Evolutionary conservation across 2,888 invertebrate genomes (phyloP), one percentile per base, ranked within the genome.

Genomic region (Ganaspis brasiliensis): DNA sequence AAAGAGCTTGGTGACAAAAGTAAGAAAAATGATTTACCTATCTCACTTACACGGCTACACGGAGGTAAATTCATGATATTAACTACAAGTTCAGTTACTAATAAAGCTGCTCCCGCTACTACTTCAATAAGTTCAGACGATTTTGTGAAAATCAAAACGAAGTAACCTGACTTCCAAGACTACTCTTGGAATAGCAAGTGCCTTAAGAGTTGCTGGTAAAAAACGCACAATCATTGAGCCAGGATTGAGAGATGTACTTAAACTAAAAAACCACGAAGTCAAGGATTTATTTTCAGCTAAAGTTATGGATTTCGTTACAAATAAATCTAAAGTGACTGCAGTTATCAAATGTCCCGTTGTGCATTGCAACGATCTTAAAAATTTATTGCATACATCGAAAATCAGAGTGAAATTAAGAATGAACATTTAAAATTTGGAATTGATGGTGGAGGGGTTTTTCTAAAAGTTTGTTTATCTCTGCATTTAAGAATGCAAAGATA

Each of bases 101-200:
- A 16, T 4, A 49, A n/a, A 16, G 8, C 16, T 16, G 1, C 3
- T 16, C 5, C 49, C 1, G 16, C 16, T 49, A 49, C 3, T 49
- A 49, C 0, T 16, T 49, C 16, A 8, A 49, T 49, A 49, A 16
- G 6, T 16, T 1, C 49, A 49, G 37, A 55, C 14, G 56, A 56
- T 72, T 35, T 72, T 31, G n/a, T 72, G 4, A 72, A 55, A 72
- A 72, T 55, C 5, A 21, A 72, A 55, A 72, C 72, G 2, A 35
- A 16, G 10, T 35, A 72, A 72, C 16, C n/a, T 72, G 4, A 72
- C 55, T 72, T 49, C 49, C 16, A n/a, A 59, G 59, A 26, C n/a
- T 59, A 59, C 14, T 59, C 24, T 59, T 35, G 26, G 24, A 2
- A 59, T 59, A 24, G 59, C 26, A 59, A 59, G 10, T 26, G 24